Evolutionary conservation across 2,797 vertebrate species (phyloP), one percentile per base, ranked within the genome.

Genomic region (Oreochromis grahami): DNA sequence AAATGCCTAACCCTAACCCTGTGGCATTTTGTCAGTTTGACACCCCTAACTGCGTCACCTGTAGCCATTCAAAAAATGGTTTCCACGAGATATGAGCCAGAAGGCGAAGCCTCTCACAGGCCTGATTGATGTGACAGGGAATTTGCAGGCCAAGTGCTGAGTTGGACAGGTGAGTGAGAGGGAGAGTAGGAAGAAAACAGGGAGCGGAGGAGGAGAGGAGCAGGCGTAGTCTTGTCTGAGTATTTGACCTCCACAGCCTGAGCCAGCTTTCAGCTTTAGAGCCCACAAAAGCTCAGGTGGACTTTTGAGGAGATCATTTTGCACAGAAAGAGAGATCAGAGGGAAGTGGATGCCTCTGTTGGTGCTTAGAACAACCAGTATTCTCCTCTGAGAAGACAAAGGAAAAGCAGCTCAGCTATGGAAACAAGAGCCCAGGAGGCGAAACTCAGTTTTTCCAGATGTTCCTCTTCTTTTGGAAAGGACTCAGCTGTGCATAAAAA

Each of bases 391-490:
- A 79, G 72, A 82, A 58, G 86, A 93, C 83, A 92, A 92, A 92
- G 87, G 86, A 89, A 78, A 92, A 48, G 7, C 79, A 70, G 56
- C 79, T 86, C 80, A 79, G 55, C 74, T 79, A 68, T 87, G 82
- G 82, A 87, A 82, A 85, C 78, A 38, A 58, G 26, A 87, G 60
- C 70, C 56, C 26, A 56, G 76, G 24, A 84, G 87, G n/a, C 72
- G 51, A 68, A 81, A 80, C 8, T 84, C 81, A 52, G 19, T 90
- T 94, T 94, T 94, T 94, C 93, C 93, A 95, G 94, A 95, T 95
- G 94, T 93, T 92, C 55, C 41, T 87, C 63, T 77, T 5, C 45
- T 74, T 86, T 83, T 91, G 90, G 92, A 92, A 82, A 79, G 51
- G 79, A 80, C 70, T 78, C 86, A 84, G 90, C 88, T 87, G 89